phyloP scores from a whole-genome alignment of 2,797 vertebrate genomes.

The Craterocephalus amniculus region DNA sequence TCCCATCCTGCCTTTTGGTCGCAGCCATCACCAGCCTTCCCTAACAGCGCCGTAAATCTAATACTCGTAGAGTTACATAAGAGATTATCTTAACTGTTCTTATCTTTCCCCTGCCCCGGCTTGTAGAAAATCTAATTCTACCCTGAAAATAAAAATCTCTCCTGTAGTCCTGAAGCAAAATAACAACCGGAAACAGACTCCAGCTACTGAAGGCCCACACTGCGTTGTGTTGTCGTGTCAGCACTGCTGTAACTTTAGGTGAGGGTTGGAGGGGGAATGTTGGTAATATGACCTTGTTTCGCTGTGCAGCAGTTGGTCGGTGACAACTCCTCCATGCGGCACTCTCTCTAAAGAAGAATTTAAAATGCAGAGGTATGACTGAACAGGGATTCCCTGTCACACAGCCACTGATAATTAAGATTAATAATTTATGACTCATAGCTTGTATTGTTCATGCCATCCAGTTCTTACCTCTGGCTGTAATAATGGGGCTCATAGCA shows the following conservation, averaged over 20 bases:
- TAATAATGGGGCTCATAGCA: slow-evolving; percentile 4
- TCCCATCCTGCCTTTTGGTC: slow-evolving; percentile 26
- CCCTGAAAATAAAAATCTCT: slow-evolving; percentile 18
- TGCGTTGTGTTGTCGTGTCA: slow-evolving; percentile 50
- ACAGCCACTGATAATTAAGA: slow-evolving; percentile 41
- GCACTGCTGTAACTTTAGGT: slow-evolving; percentile 59
- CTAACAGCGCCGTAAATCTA: slow-evolving; percentile 33
- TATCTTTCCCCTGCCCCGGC: slow-evolving; percentile 38
- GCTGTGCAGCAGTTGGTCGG: slow-evolving; percentile 44
- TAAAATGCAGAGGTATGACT: slow-evolving; percentile 17
- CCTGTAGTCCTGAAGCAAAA: slow-evolving; percentile 36
- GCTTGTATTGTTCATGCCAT: slow-evolving; percentile 6
- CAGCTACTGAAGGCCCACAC: slow-evolving; percentile 19
- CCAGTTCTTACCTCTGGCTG: slow-evolving; percentile 16
- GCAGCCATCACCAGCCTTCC: slow-evolving; percentile 17
- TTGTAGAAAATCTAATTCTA: slow-evolving; percentile 48
- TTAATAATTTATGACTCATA: slow-evolving; percentile 37
- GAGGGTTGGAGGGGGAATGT: slow-evolving; percentile 15
- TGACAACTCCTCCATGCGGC: slow-evolving; percentile 8
- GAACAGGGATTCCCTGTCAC: slow-evolving; percentile 23
- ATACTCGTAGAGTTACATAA: slow-evolving; percentile 57
- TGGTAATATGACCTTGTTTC: slow-evolving; percentile 62
- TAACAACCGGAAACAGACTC: slow-evolving; percentile 37
- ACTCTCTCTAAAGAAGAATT: slow-evolving; percentile 11
- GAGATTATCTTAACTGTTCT: slow-evolving; percentile 59